Evolutionary conservation across 2,113 vertebrate species (phyloP).

Genomic region (Ascaphus truei): DNA sequence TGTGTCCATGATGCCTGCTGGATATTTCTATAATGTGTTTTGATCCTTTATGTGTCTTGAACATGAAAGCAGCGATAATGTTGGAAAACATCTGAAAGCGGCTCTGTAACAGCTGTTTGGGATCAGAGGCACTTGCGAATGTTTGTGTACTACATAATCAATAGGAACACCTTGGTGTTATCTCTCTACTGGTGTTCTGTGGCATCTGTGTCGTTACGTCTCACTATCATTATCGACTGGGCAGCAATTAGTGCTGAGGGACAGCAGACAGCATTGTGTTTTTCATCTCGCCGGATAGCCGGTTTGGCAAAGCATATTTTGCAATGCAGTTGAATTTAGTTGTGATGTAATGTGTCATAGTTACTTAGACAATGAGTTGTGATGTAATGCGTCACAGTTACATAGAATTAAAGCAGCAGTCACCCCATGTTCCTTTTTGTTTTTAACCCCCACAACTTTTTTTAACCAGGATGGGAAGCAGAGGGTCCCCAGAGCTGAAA

Average conservation of each 20-base stretch:
- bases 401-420: too few relatives aligned
- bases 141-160: conserved; percentile 30
- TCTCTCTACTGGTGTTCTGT: neutral
- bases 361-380: too few relatives aligned
- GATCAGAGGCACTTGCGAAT: conserved; percentile 24
- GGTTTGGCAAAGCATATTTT: neutral
- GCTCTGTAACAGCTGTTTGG: conserved; percentile 16
- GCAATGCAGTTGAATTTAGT: too few relatives aligned
- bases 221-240: neutral
- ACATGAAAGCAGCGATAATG: conserved; percentile 27
- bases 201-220: conserved; percentile 7
- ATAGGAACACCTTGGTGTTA: conserved; percentile 23
- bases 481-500: too few relatives aligned
- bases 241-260: conserved; percentile 10
- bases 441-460: too few relatives aligned
- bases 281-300: neutral
- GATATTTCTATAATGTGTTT: conserved; percentile 9
- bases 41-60: conserved; percentile 18
- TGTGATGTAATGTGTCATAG: too few relatives aligned
- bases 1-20: neutral
- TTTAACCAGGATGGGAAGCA: too few relatives aligned
- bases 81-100: conserved; percentile 18
- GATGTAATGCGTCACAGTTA: too few relatives aligned
- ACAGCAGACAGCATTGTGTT: conserved; percentile 5
- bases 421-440: too few relatives aligned